Percentiles rank a stretch among this genome's conserved stretches.
These are phyloP conservation scores for Acanthornis magna DNA, from an alignment of 2,797 vertebrate species.

Conservation along the genomic window DNA sequence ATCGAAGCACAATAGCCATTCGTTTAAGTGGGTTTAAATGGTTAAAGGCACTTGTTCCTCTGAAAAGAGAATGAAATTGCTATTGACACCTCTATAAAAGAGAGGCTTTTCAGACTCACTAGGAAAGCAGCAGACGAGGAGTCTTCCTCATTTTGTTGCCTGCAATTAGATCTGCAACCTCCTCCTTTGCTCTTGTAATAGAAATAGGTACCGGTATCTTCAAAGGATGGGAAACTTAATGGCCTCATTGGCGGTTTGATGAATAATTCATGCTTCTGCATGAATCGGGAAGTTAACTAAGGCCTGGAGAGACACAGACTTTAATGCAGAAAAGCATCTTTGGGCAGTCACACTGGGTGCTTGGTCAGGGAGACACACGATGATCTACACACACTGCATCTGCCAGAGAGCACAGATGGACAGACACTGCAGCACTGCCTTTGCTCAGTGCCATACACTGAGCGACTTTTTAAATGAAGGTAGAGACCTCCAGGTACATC, in stretches of 20 bases:
- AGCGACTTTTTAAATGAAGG: neutral
- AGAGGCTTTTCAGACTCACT: conserved; percentile 25
- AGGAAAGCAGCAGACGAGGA: neutral
- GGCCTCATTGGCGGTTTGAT: neutral
- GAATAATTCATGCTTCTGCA: conserved; percentile 51
- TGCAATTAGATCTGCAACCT: conserved; percentile 31
- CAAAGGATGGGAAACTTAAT: conserved; percentile 48
- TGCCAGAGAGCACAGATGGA: neutral
- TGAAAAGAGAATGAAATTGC: conserved; percentile 47
- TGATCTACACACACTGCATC: neutral
- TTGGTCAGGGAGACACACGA: neutral
- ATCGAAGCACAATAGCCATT: neutral
- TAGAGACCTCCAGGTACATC: rapidly evolving
- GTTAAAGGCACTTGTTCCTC: conserved; percentile 53
- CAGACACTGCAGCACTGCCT: rapidly evolving
- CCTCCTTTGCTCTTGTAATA: neutral
- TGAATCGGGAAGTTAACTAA: conserved; percentile 43
- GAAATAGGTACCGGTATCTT: conserved; percentile 36
- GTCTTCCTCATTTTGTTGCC: conserved; percentile 19
- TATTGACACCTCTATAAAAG: conserved; percentile 38
- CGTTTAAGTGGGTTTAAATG: conserved; percentile 41
- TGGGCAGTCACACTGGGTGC: neutral
- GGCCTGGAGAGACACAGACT: neutral
- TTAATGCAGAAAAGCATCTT: neutral
- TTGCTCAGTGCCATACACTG: rapidly evolving